Base-by-base conservation (phyloP, 2,113 vertebrate species). In the Excalfactoria chinensis region DNA sequence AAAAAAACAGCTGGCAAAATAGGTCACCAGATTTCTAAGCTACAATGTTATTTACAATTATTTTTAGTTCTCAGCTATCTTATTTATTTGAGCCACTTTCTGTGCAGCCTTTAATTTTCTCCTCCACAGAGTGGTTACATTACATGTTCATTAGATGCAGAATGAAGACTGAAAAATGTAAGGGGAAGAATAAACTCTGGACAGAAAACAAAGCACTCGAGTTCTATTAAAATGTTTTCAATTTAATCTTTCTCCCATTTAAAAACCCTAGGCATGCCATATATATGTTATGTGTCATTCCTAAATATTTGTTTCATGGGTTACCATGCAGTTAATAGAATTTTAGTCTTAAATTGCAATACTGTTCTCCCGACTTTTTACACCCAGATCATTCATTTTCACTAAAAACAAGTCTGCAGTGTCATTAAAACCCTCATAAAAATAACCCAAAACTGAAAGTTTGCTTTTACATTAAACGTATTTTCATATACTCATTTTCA, bases 101-200 rank as follows among this genome's bases (percentile, higher is more conserved):
- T 82, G n/a, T 75, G 40, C 44, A 91, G 93, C 76, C 82, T 92
- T 92, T 90, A 67, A 96, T 95, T 94, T 94, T 94, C 78, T 83
- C 78, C 89, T 96, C 89, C 43, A 89, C 56, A 62, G 82, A 82
- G 75, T 80, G 43, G 78, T 91, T 93, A 84, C 0, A 1, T 86
- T 95, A 91, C 75, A 83, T 20, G 58, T 43, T 92, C 56, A 77
- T 93, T 86, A 95, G 64, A 74, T 58, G 58, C n/a, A 88, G 40
- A 93, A 90, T 21, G 64, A 89, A 84, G 69, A 95, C 1, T 73
- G 84, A 79, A 94, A 93, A 89, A 91, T 60, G 6, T 71, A 80
- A 68, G 48, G 23, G 41, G 49, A 91, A 85, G 86, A 73, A 80
- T 62, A 91, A 94, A 94, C 62, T 89, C 6, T 93, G 91, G 89